Percentiles rank a stretch among this genome's conserved stretches.
phyloP scores from a whole-genome alignment of 2,113 vertebrate genomes.

The Callionymus lyra region DNA sequence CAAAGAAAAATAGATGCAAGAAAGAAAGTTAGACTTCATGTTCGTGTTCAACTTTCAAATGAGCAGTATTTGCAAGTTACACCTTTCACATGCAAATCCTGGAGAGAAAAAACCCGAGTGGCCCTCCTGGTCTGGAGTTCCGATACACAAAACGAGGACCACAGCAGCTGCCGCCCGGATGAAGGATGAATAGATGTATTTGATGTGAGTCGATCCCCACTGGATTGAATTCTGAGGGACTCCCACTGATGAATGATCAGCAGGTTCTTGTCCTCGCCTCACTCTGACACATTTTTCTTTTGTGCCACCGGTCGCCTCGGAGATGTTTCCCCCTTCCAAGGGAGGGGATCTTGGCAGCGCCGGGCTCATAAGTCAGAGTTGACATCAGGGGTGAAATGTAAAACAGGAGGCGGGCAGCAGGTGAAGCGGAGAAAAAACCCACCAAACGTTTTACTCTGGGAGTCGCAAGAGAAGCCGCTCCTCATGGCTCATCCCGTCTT shows the following conservation, averaged over 20 bases:
- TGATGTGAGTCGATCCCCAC: background rate
- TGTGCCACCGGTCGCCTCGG: constrained; percentile 34
- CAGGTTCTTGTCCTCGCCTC: constrained; percentile 1
- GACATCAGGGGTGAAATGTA: constrained; percentile 26
- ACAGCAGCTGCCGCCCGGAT: background rate
- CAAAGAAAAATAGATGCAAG: background rate
- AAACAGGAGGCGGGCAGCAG: constrained; percentile 22
- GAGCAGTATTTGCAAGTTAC: constrained; percentile 29
- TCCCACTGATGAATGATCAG: constrained; percentile 8
- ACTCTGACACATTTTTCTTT: constrained; percentile 24
- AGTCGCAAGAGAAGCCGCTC: constrained; percentile 1
- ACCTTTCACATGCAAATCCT: constrained; percentile 43
- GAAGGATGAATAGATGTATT: constrained; percentile 1
- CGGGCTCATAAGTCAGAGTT: constrained; percentile 7
- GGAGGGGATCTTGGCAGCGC: constrained; percentile 8
- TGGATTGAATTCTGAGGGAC: background rate
- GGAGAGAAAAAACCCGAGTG: constrained; percentile 9
- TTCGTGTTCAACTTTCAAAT: constrained; percentile 17
- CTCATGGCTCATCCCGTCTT: constrained; percentile 52
- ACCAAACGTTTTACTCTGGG: background rate
- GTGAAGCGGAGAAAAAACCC: constrained; percentile 25
- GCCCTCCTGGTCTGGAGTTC: constrained; percentile 4
- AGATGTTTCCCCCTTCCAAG: constrained; percentile 13
- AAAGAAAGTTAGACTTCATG: constrained; percentile 17
- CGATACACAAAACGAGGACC: constrained; percentile 3